Conservation (phyloP, 1,140 invertebrate genomes). For the Adelges cooleyi region DNA sequence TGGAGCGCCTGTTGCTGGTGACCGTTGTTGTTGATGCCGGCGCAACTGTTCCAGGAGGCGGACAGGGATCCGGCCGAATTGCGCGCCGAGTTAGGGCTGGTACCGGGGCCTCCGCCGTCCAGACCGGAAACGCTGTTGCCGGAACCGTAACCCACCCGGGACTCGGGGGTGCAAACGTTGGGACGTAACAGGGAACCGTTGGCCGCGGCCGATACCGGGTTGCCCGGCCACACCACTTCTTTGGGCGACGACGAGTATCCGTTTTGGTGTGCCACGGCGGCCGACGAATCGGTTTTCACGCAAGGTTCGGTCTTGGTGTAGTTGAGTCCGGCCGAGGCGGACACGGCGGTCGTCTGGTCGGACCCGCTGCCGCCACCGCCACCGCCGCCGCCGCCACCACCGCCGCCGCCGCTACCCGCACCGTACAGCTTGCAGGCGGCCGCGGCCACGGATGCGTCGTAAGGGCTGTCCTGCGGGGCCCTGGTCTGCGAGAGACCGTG, state of each 20-base stretch:
- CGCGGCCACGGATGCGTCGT: conserved; percentile 76
- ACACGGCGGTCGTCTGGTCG: conserved; percentile 50
- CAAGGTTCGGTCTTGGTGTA: conserved; percentile 43
- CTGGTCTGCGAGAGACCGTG: conserved; percentile 59
- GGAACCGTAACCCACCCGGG: conserved; percentile 51
- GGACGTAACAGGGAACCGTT: conserved; percentile 54
- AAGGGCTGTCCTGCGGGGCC: conserved; percentile 74
- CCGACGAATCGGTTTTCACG: conserved; percentile 43
- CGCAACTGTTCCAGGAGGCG: conserved; percentile 68
- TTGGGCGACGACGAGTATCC: conserved; percentile 60
- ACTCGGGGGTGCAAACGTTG: conserved; percentile 75
- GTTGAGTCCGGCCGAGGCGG: conserved; percentile 52
- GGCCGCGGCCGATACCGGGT: conserved; percentile 43
- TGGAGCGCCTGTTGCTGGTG: conserved; percentile 61
- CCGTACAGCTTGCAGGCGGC: conserved; percentile 72
- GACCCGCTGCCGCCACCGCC: conserved; percentile 50
- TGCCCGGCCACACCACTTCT: conserved; percentile 52
- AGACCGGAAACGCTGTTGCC: conserved; percentile 44
- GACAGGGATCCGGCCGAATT: conserved; percentile 46
- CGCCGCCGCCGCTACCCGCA: conserved; percentile 43
- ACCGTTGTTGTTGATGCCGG: conserved; percentile 54
- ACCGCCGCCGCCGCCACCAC: conserved; percentile 44
- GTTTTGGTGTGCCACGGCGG: conserved; percentile 68
- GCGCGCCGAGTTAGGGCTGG: conserved; percentile 44
- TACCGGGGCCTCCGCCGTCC: conserved; percentile 62